Evolutionary conservation across 1,140 invertebrate species (phyloP).

Genomic region (Trinorchestia longiramus): DNA sequence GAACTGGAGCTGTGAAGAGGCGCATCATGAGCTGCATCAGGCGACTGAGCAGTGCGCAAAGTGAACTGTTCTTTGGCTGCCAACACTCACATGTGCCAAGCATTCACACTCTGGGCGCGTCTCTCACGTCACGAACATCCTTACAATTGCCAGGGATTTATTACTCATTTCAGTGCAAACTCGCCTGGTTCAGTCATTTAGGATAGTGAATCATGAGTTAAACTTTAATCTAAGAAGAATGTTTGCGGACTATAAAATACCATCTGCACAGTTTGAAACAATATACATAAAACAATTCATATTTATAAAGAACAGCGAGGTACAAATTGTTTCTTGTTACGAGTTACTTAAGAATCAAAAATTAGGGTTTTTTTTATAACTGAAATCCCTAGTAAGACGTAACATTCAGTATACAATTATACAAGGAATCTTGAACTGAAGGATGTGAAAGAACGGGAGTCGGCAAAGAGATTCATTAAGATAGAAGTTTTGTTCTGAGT

Average conservation of each 20-base stretch:
- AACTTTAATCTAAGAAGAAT: background rate
- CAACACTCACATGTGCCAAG: background rate
- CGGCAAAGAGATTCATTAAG: too few relatives aligned
- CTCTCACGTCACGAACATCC: background rate
- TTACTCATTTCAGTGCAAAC: background rate
- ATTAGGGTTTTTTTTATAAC: background rate
- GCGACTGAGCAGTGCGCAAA: background rate
- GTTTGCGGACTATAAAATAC: background rate
- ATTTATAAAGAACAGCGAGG: background rate
- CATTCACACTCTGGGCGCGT: background rate
- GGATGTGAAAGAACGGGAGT: too few relatives aligned
- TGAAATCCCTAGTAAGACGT: background rate
- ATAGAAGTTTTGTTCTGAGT: too few relatives aligned
- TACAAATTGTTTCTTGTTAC: background rate
- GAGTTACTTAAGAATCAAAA: background rate
- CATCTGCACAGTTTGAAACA: background rate
- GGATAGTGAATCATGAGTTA: background rate
- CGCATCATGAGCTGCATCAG: background rate
- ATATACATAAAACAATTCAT: background rate
- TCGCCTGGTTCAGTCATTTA: background rate
- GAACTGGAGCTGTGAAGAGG: background rate
- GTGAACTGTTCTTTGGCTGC: background rate
- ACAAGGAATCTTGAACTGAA: too few relatives aligned
- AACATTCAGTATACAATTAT: too few relatives aligned
- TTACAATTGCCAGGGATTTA: background rate